These are phyloP conservation scores for Montipora foliosa DNA, from an alignment of 64 coral and sea anemone genomes.

Conservation along the genomic window DNA sequence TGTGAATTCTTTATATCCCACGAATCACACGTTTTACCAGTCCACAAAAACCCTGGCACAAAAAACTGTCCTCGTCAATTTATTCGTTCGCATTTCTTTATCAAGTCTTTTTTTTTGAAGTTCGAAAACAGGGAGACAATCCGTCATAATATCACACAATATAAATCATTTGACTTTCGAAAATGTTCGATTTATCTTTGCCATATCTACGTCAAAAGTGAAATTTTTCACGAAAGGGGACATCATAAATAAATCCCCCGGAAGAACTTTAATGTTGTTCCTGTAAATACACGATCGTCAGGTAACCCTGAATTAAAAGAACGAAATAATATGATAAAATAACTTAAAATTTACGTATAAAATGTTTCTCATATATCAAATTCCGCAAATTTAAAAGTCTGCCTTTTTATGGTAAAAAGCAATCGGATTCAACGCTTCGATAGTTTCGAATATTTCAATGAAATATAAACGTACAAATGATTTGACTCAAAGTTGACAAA, in stretches of 20 bases:
- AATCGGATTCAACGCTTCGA: not conserved
- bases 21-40: not conserved
- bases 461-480: too few species aligned
- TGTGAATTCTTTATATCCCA: not conserved
- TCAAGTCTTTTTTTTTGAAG: not conserved
- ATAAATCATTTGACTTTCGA: slow-evolving; percentile 10
- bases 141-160: not conserved
- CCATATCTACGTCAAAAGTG: not conserved
- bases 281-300: slow-evolving; percentile 42
- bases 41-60: not conserved
- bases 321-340: not conserved
- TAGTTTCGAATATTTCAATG: not conserved
- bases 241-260: not conserved
- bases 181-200: slow-evolving; percentile 7
- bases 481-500: too few species aligned
- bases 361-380: not conserved
- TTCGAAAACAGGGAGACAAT: not conserved
- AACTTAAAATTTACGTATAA: not conserved
- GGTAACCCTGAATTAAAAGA: not conserved
- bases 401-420: slow-evolving; percentile 25
- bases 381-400: not conserved
- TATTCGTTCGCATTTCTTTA: not conserved
- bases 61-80: too few species aligned
- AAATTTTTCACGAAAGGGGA: not conserved
- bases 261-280: slow-evolving; percentile 12